Conservation (phyloP, 2,888 invertebrate species). For the Eupithecia dodoneata region DNA sequence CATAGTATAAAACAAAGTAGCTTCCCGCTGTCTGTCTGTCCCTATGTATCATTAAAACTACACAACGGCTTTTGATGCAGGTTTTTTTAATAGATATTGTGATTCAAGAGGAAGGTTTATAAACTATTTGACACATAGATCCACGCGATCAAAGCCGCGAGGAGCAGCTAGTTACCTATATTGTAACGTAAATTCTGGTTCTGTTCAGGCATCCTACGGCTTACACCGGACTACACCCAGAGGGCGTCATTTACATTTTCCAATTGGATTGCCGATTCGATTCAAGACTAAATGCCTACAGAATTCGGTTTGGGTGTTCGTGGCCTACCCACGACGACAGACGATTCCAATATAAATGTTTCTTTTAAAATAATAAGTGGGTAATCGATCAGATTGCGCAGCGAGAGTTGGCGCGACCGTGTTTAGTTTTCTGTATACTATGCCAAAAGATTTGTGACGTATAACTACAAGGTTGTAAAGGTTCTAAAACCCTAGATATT, state of each 20-base stretch:
- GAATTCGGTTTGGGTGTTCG: constrained; percentile 16
- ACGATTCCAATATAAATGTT: background rate
- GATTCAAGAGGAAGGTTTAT: too few relatives aligned
- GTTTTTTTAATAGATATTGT: too few relatives aligned
- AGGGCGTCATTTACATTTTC: constrained; percentile 47
- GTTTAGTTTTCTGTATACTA: background rate
- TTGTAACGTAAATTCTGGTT: constrained; percentile 2
- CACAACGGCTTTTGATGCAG: too few relatives aligned
- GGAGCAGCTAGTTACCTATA: background rate
- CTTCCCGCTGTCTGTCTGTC: too few relatives aligned
- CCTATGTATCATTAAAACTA: too few relatives aligned
- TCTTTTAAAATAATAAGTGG: background rate
- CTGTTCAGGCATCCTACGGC: background rate
- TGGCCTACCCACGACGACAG: background rate
- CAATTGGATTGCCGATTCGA: constrained; percentile 42
- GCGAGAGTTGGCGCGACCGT: background rate
- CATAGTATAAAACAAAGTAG: too few relatives aligned
- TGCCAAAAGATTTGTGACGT: background rate
- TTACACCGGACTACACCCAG: constrained; percentile 5
- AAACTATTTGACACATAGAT: too few relatives aligned
- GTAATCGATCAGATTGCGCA: background rate
- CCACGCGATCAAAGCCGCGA: too few relatives aligned
- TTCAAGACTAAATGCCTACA: constrained; percentile 19
- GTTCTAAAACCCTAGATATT: too few relatives aligned
- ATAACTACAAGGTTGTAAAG: too few relatives aligned